Evolutionary conservation across 2,797 vertebrate species (phyloP), one percentile per base, ranked within the genome.

Genomic region (Rhadinocentrus ornatus): DNA sequence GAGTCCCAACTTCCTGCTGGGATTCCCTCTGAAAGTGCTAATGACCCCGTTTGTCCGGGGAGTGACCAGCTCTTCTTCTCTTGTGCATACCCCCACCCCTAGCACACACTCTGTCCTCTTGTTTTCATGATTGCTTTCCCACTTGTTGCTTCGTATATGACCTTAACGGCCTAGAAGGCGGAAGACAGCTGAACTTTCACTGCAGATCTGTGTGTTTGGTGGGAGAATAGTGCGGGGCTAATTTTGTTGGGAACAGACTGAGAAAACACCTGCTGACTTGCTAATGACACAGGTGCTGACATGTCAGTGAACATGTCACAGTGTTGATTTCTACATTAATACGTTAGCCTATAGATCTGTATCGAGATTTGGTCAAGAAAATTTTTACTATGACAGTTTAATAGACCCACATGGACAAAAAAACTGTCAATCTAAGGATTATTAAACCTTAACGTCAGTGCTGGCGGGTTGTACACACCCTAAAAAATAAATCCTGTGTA

Each of bases 101-200:
- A 20, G n/a, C 13, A 41, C 16, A 1, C 10, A 71, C 79, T 61
- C 72, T 1, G 10, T 50, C 52, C 81, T 69, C 58, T 62, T 75
- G 89, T 89, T 85, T 89, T 81, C 74, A 71, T 92, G 83, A 94
- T 94, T 91, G 52, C 86, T 93, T 92, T 90, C 86, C 87, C 89
- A 90, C 88, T 91, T 93, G 88, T 92, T 55, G 79, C 82, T 66
- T 68, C 78, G 90, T 76, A 75, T 69, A 39, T 60, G 85, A 90
- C 86, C 88, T 90, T 73, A 75, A 73, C 70, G 62, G 81, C 85
- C 66, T 70, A 56, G 15, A 75, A 85, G 81, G 84, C 27, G 20
- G 69, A 74, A 75, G 69, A 82, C 22, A 74, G 74, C 69, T 86
- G 84, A 89, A 83, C 88, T 88, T 84, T 92, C 84, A 66, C 86